Evolutionary conservation across 1,140 invertebrate species (phyloP).

Genomic region (Drosophila pandora): DNA sequence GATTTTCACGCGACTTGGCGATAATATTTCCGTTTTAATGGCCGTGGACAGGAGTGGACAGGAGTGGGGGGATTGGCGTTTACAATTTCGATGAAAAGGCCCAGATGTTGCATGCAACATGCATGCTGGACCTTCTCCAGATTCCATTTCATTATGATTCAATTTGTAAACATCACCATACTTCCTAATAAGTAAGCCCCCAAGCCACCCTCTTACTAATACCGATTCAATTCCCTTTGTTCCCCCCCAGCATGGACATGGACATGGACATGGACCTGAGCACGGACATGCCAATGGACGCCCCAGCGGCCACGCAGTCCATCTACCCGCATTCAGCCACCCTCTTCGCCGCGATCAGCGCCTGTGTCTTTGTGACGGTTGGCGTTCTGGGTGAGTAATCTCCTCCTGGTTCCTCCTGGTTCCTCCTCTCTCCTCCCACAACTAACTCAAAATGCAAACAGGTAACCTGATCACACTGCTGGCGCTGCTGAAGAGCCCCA

Average conservation of each 20-base stretch:
- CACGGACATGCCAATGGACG: constrained; percentile 34
- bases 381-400: constrained; percentile 89
- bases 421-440: no score
- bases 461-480: constrained; percentile 92
- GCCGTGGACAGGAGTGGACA: background rate
- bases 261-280: constrained; percentile 10
- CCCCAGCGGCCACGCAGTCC: constrained; percentile 49
- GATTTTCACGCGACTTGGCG: constrained; percentile 4
- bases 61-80: no score
- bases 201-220: background rate
- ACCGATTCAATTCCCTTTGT: background rate
- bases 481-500: constrained; percentile 89
- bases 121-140: no score
- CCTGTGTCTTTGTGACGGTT: constrained; percentile 90
- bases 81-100: no score
- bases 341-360: constrained; percentile 89
- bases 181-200: no score
- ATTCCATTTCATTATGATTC: background rate
- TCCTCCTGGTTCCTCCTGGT: background rate
- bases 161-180: no score
- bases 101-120: no score
- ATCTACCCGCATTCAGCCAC: constrained; percentile 89
- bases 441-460: constrained; percentile 75
- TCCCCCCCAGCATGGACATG: constrained; percentile 5
- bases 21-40: constrained; percentile 17